Base-by-base conservation (phyloP, 2,888 invertebrate species). In the Andrena flavipes region DNA sequence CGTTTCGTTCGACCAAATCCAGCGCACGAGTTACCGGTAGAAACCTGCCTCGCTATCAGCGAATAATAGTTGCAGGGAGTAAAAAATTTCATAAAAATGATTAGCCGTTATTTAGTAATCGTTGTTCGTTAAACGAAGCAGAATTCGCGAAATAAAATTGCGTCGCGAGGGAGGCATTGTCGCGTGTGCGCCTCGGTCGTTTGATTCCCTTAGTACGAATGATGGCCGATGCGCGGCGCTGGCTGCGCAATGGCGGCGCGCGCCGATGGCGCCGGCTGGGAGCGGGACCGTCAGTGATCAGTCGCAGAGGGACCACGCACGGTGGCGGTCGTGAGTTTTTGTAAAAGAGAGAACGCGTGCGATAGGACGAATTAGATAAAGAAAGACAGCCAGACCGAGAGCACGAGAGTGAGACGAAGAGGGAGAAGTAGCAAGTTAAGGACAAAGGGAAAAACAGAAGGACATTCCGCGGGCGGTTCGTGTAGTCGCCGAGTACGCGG, bases 231-330 rank as follows among this genome's bases (percentile, higher is more conserved):
- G 70, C 72, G 73, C 13, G 76, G 82, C 75, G 86, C 72, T 69
- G 80, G 5, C 0, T 54, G 83, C 82, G 80, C 71, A 72, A 67
- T 76, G 85, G 84, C 87, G 89, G 79, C 81, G 80, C 73, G 74
- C 79, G 76, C 80, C 69, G 84, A 83, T 81, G 88, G 86, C 88
- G 87, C 84, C 89, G 88, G 85, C 81, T 82, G 65, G 78, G 76
- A 81, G 83, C 84, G 87, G 88, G 81, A 77, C 71, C 88, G 81
- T 89, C 90, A 42, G 42, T 16, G 42, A 42, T 42, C 42, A 92
- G 92, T 92, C 90, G 89, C 87, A 89, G 76, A 85, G 87, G 87
- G 88, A 90, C 89, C 91, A 92, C 91, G 91, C 87, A 90, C 89
- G 89, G 90, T 88, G 88, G 54, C 88, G 84, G 90, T 87, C 75